A percentile compares a stretch with the other conserved stretches of the same genome.
Evolutionary conservation across 2,888 invertebrate genomes (phyloP).

Genomic region (Nephrocerus scutellatus): DNA sequence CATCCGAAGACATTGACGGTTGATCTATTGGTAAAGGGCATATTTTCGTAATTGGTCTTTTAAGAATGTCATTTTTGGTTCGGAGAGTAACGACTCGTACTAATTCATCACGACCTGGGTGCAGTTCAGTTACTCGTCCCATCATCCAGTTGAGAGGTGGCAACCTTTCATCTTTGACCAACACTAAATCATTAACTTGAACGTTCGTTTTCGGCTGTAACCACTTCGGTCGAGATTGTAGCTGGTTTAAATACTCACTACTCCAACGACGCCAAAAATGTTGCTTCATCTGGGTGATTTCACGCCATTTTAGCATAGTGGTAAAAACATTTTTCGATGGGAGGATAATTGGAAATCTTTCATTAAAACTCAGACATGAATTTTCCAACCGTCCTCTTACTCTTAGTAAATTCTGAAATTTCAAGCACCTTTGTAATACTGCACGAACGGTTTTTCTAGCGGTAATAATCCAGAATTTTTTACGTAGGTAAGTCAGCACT

Average conservation of each 20-base stretch:
- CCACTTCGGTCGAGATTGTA: slow-evolving; percentile 16
- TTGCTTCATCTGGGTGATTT: slow-evolving; percentile 15
- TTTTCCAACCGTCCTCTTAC: too few species aligned
- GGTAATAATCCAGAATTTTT: too few species aligned
- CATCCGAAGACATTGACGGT: too few species aligned
- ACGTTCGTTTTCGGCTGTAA: slow-evolving; percentile 7
- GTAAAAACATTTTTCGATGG: too few species aligned
- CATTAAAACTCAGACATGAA: too few species aligned
- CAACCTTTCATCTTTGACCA: slow-evolving; percentile 9
- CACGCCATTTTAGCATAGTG: too few species aligned
- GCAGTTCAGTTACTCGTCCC: slow-evolving; percentile 11
- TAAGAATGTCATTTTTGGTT: slow-evolving; percentile 11
- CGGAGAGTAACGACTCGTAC: slow-evolving; percentile 13
- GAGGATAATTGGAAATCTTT: too few species aligned
- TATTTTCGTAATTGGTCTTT: slow-evolving; percentile 16
- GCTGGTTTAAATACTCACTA: slow-evolving; percentile 14
- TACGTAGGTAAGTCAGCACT: too few species aligned
- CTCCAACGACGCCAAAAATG: slow-evolving; percentile 19
- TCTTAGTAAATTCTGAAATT: too few species aligned
- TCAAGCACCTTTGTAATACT: too few species aligned
- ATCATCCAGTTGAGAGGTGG: slow-evolving; percentile 14
- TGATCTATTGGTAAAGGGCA: slow-evolving; percentile 16
- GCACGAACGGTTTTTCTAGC: too few species aligned
- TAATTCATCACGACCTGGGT: slow-evolving; percentile 15
- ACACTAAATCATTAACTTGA: slow-evolving; percentile 14